Percentiles rank a stretch among this genome's conserved stretches.
Conservation (phyloP, 2,797 vertebrate species). For the Amphiprion clarkii region DNA sequence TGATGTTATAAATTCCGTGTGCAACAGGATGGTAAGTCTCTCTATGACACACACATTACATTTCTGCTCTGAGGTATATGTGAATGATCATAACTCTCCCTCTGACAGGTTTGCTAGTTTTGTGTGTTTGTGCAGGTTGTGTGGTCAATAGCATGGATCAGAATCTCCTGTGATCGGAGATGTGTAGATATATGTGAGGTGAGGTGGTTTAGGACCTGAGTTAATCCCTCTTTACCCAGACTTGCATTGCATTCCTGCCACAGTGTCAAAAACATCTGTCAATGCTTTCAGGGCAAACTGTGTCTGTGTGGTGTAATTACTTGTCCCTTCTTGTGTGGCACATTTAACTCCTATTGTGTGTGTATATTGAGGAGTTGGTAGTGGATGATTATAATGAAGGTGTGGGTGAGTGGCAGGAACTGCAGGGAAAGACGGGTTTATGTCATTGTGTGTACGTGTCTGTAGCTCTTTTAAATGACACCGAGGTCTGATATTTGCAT, state of each 20-base stretch:
- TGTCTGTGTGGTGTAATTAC: slow-evolving; percentile 30
- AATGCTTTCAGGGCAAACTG: slow-evolving; percentile 11
- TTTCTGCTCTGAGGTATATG: slow-evolving; percentile 26
- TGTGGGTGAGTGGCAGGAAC: slow-evolving; percentile 16
- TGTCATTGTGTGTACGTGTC: slow-evolving; percentile 14
- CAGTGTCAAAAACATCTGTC: slow-evolving; percentile 26
- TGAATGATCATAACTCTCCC: slow-evolving; percentile 20
- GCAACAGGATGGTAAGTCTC: neutral
- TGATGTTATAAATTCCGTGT: slow-evolving; percentile 14
- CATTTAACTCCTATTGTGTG: slow-evolving; percentile 6
- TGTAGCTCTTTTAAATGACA: slow-evolving; percentile 2
- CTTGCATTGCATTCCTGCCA: slow-evolving; percentile 5
- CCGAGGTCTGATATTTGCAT: neutral
- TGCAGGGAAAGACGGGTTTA: slow-evolving; percentile 18
- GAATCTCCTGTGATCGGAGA: neutral
- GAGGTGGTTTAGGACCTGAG: slow-evolving; percentile 23
- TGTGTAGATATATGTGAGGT: slow-evolving; percentile 13
- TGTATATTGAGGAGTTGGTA: neutral
- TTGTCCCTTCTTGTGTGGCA: slow-evolving; percentile 16
- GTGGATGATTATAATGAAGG: slow-evolving; percentile 15
- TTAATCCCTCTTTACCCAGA: slow-evolving; percentile 25
- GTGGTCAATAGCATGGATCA: neutral
- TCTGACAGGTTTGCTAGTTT: neutral
- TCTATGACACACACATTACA: slow-evolving; percentile 15
- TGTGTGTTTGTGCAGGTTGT: neutral